Conservation (phyloP, 2,797 vertebrate species). For the Acropternis orthonyx region DNA sequence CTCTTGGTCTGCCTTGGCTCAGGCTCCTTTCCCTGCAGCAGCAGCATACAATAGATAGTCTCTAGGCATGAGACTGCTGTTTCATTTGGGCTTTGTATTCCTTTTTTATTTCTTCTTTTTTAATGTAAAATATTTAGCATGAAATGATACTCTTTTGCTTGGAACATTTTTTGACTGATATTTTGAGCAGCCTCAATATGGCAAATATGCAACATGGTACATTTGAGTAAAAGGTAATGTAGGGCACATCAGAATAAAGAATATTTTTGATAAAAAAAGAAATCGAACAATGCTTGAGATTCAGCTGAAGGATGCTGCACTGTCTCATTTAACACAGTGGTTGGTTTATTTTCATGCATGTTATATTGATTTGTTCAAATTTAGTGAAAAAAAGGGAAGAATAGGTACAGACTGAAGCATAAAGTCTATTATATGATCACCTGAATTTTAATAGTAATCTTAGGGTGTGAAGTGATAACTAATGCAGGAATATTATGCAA, state of each 20-base stretch:
- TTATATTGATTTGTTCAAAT: constrained; percentile 38
- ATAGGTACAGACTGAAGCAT: not conserved
- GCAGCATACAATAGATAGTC: fast-evolving
- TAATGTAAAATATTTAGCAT: not conserved
- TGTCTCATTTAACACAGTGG: not conserved
- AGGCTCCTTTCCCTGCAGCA: not conserved
- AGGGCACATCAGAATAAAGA: not conserved
- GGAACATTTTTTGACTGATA: not conserved
- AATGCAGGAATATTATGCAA: not conserved
- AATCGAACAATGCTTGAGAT: not conserved
- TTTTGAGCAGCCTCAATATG: not conserved
- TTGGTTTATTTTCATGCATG: constrained; percentile 42
- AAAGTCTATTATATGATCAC: not conserved
- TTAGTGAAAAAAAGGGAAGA: not conserved
- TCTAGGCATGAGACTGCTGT: not conserved
- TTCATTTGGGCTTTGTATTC: not conserved
- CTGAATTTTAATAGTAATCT: not conserved
- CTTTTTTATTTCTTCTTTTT: not conserved
- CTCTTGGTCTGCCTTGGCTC: not conserved
- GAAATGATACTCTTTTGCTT: not conserved
- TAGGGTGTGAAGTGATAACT: not conserved
- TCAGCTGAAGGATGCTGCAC: not conserved
- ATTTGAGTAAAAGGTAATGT: not conserved
- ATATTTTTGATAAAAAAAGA: constrained; percentile 2
- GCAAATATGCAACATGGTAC: not conserved